These are phyloP conservation scores for Cynopterus sphinx DNA, from an alignment of 2,797 vertebrate genomes.

Conservation along the genomic window DNA sequence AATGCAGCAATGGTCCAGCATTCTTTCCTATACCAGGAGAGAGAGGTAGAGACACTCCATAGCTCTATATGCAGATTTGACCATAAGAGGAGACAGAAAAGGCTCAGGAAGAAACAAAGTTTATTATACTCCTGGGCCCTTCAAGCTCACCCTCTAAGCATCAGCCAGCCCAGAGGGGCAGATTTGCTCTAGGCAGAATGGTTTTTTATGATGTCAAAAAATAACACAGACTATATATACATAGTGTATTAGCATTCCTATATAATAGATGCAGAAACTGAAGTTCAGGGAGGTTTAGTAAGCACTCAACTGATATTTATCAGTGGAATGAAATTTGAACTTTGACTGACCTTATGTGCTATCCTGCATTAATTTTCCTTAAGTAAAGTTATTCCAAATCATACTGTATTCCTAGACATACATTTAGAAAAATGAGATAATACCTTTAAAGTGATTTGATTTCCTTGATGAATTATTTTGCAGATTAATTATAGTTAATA, in stretches of 20 bases:
- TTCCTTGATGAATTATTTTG: not conserved
- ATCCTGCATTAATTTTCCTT: not conserved
- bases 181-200: not conserved
- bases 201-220: not conserved
- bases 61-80: not conserved
- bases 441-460: not conserved
- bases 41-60: not conserved
- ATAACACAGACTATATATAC: not conserved
- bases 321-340: not conserved
- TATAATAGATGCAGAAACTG: not conserved
- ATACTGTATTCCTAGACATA: not conserved
- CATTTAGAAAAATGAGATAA: slow-evolving; percentile 11
- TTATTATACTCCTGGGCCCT: not conserved
- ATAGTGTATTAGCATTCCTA: not conserved
- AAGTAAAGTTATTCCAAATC: not conserved
- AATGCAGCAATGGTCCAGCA: not conserved
- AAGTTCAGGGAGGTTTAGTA: not conserved
- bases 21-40: not conserved
- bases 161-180: not conserved
- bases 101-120: not conserved
- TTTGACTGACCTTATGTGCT: not conserved
- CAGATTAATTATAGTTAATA: slow-evolving; percentile 7
- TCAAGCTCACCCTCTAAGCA: not conserved
- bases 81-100: not conserved
- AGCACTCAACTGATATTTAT: not conserved